A percentile compares a stretch with the other conserved stretches of the same genome.
Evolutionary conservation across 2,888 invertebrate genomes (phyloP).

Genomic region (Melanotus villosus): DNA sequence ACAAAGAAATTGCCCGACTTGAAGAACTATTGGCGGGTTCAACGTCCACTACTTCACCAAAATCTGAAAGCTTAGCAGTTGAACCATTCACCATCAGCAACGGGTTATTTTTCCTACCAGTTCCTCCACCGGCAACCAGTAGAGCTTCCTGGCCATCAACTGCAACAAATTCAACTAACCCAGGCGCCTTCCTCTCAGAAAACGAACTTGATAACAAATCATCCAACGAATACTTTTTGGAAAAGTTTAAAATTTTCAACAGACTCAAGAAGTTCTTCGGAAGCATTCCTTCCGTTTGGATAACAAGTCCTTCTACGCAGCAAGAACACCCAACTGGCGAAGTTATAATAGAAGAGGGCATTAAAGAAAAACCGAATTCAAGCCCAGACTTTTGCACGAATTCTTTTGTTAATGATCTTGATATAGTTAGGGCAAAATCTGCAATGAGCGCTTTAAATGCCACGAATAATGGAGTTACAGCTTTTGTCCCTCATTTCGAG

Average conservation of each 20-base stretch:
- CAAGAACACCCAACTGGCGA: not conserved
- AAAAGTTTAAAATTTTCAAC: constrained; percentile 55
- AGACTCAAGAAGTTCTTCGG: constrained; percentile 60
- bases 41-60: constrained; percentile 34
- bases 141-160: constrained; percentile 60
- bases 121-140: constrained; percentile 7
- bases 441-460: constrained; percentile 20
- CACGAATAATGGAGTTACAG: not conserved
- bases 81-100: constrained; percentile 23
- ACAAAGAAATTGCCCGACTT: constrained; percentile 82
- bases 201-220: constrained; percentile 51
- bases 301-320: constrained; percentile 28
- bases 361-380: constrained; percentile 37
- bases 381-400: constrained; percentile 43
- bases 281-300: constrained; percentile 56
- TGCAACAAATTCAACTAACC: not conserved
- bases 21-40: constrained; percentile 74
- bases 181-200: constrained; percentile 55
- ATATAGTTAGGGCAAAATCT: constrained; percentile 35
- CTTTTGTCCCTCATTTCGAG: not conserved
- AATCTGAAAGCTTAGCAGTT: not conserved
- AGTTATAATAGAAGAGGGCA: constrained; percentile 4
- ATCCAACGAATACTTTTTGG: constrained; percentile 41
- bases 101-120: constrained; percentile 1
- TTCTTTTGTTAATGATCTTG: not conserved